phyloP scores from a whole-genome alignment of 1,140 invertebrate genomes.

The Polypedilum pembai region DNA sequence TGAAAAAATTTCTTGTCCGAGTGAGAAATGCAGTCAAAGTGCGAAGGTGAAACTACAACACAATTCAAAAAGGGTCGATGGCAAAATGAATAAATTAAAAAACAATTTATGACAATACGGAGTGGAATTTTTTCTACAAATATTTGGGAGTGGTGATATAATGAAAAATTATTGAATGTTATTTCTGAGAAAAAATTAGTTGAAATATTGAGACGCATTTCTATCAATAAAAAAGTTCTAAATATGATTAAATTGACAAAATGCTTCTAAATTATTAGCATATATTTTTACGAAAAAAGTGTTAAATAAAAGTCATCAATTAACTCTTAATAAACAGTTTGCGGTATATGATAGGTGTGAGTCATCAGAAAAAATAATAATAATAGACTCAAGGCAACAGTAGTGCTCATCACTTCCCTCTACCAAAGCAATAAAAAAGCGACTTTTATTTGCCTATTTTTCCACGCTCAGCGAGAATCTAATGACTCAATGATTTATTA shows the following conservation, averaged over 20 bases:
- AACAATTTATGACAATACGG: constrained; percentile 24
- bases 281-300: not conserved
- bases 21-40: not conserved
- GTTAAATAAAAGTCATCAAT: constrained; percentile 14
- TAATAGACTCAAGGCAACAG: not conserved
- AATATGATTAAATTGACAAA: not conserved
- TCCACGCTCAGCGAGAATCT: constrained; percentile 9
- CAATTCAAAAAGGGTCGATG: not conserved
- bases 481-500: constrained; percentile 1
- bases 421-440: not conserved
- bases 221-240: too few species aligned
- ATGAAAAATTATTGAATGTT: not conserved
- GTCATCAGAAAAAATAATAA: not conserved
- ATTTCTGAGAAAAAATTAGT: too few species aligned
- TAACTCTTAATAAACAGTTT: not conserved
- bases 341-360: not conserved
- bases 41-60: not conserved
- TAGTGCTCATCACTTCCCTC: not conserved
- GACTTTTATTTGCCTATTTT: not conserved
- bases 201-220: too few species aligned
- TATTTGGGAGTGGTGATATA: not conserved
- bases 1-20: not conserved
- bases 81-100: constrained; percentile 28
- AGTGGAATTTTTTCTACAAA: not conserved
- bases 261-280: constrained; percentile 9